Evolutionary conservation across 2,113 vertebrate genomes (phyloP).

Genomic region (Platanista minor): DNA sequence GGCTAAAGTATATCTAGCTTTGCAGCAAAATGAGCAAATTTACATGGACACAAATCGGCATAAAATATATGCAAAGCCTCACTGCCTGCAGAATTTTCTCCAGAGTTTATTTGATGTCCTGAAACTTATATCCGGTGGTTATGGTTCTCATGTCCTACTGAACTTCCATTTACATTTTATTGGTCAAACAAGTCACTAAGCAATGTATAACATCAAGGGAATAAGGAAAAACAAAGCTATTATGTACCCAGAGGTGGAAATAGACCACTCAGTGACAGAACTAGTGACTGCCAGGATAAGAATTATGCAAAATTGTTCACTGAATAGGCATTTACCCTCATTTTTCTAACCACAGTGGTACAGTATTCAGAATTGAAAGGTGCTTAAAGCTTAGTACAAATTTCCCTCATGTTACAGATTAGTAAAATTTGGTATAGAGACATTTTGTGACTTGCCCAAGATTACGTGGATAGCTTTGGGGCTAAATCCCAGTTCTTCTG

Average conservation of each 20-base stretch:
- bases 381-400: neutral
- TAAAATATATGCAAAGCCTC: neutral
- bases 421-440: neutral
- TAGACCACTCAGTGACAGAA: neutral
- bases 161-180: neutral
- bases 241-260: neutral
- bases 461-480: neutral
- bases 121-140: neutral
- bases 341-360: neutral
- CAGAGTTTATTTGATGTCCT: neutral
- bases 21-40: neutral
- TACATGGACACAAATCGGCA: neutral
- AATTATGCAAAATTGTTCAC: neutral
- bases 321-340: neutral
- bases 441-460: neutral
- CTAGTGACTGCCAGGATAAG: neutral
- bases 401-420: neutral
- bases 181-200: neutral
- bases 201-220: neutral
- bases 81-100: neutral
- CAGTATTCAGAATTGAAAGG: neutral
- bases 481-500: neutral
- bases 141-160: neutral
- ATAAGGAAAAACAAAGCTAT: neutral
- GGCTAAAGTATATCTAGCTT: neutral